Percentiles rank a stretch among this genome's conserved stretches.
Evolutionary conservation across 2,797 vertebrate genomes (phyloP).

Genomic region (Silurus aristotelis): DNA sequence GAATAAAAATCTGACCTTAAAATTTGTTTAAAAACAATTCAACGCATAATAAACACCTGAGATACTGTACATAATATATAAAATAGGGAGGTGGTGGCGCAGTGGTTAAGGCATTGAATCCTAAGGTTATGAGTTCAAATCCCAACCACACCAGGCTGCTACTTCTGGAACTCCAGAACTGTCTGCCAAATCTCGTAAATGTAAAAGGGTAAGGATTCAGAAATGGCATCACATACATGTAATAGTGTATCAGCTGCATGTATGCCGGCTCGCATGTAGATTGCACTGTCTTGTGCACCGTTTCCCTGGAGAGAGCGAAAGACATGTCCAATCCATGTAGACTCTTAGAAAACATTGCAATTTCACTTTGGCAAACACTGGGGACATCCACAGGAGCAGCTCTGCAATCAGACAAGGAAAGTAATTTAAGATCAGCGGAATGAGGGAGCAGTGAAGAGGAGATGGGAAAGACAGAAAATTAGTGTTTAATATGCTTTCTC

Average conservation of each 20-base stretch:
- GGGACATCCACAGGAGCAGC: conserved; percentile 67
- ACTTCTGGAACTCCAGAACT: too few species aligned
- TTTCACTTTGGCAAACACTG: conserved; percentile 73
- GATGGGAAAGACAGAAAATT: conserved; percentile 55
- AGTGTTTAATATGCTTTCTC: conserved; percentile 56
- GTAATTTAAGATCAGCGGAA: conserved; percentile 72
- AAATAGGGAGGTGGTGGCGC: not conserved
- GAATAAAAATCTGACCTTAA: conserved; percentile 23
- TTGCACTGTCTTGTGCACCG: conserved; percentile 42
- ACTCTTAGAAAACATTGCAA: conserved; percentile 76
- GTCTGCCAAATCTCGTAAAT: too few species aligned
- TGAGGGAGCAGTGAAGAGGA: conserved; percentile 49
- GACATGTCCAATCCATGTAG: conserved; percentile 65
- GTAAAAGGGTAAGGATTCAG: not conserved
- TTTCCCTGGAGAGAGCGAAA: conserved; percentile 35
- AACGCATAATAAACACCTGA: not conserved
- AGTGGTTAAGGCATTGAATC: too few species aligned
- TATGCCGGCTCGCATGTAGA: not conserved
- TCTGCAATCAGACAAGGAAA: conserved; percentile 75
- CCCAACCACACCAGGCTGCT: too few species aligned
- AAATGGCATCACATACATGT: not conserved
- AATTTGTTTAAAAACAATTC: too few species aligned
- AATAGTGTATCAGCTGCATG: not conserved
- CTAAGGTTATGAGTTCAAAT: too few species aligned
- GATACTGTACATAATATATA: not conserved